Percentiles rank a stretch among this genome's conserved stretches.
Conservation (phyloP, 2,888 invertebrate genomes). For the Nomada goodeniana region DNA sequence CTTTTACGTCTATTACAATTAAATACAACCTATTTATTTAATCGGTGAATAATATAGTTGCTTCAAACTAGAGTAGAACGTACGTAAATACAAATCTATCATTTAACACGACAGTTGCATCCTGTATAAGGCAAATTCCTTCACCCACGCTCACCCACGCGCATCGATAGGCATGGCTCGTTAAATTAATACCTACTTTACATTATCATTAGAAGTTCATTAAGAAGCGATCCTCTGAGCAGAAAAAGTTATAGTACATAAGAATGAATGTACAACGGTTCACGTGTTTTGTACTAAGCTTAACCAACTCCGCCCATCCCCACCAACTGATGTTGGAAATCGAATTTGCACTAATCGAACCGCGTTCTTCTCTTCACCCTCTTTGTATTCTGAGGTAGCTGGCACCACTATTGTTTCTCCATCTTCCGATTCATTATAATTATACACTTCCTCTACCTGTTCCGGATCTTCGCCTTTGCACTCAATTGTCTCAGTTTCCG, state of each 20-base stretch:
- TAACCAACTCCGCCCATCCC: slow-evolving; percentile 79
- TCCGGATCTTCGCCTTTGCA: slow-evolving; percentile 77
- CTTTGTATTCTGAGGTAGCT: slow-evolving; percentile 77
- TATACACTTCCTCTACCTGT: slow-evolving; percentile 78
- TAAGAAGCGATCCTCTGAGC: slow-evolving; percentile 4
- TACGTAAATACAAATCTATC: slow-evolving; percentile 39
- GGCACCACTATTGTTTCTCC: slow-evolving; percentile 80
- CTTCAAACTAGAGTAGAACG: slow-evolving; percentile 22
- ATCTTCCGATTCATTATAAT: slow-evolving; percentile 76
- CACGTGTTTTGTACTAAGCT: slow-evolving; percentile 80
- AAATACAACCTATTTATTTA: slow-evolving; percentile 26
- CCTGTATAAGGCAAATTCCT: slow-evolving; percentile 41
- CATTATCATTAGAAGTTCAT: slow-evolving; percentile 23
- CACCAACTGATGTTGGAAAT: slow-evolving; percentile 75
- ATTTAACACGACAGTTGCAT: slow-evolving; percentile 14
- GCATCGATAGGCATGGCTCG: slow-evolving; percentile 1
- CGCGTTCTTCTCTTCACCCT: slow-evolving; percentile 76
- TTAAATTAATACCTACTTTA: slow-evolving; percentile 18
- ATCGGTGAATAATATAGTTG: slow-evolving; percentile 23
- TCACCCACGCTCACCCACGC: slow-evolving; percentile 2
- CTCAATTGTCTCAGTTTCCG: slow-evolving; percentile 74
- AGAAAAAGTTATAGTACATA: slow-evolving; percentile 24
- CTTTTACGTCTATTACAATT: slow-evolving; percentile 11
- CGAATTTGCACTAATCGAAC: slow-evolving; percentile 81
- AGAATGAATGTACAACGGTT: slow-evolving; percentile 43